phyloP scores from a whole-genome alignment of 2,113 vertebrate species.

The Aspidoscelis tigris region DNA sequence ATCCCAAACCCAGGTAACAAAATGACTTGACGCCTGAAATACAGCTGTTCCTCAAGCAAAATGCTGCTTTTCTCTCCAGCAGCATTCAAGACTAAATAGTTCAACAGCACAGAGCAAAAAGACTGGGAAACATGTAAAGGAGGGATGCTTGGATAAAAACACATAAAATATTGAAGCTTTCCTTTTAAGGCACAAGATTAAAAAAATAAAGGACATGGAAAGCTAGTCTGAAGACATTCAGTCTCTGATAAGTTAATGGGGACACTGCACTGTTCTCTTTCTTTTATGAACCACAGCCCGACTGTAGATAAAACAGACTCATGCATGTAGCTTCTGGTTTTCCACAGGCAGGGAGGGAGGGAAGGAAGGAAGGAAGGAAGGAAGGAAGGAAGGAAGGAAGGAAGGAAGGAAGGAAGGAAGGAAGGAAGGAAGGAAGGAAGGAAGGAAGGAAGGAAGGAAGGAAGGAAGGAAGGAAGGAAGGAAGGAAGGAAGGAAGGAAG shows the following conservation, averaged over 20 bases:
- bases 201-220: slow-evolving; percentile 74
- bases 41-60: slow-evolving; percentile 37
- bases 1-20: slow-evolving; percentile 44
- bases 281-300: neutral
- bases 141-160: slow-evolving; percentile 58
- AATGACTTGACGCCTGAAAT: slow-evolving; percentile 49
- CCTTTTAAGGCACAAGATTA: slow-evolving; percentile 84
- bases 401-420: neutral
- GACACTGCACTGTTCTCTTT: neutral
- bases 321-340: neutral
- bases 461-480: too few species aligned
- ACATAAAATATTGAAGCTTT: slow-evolving; percentile 59
- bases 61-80: slow-evolving; percentile 55
- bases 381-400: neutral
- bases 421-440: neutral
- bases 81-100: slow-evolving; percentile 59
- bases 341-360: neutral
- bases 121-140: slow-evolving; percentile 46
- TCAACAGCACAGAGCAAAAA: slow-evolving; percentile 1
- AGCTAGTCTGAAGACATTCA: slow-evolving; percentile 57
- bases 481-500: neutral
- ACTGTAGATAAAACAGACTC: neutral
- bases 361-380: too few species aligned
- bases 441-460: too few species aligned
- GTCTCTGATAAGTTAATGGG: slow-evolving; percentile 47